A percentile compares a stretch with the other conserved stretches of the same genome.
Conservation (phyloP, 2,888 invertebrate species). For the Synanthedon vespiformis region DNA sequence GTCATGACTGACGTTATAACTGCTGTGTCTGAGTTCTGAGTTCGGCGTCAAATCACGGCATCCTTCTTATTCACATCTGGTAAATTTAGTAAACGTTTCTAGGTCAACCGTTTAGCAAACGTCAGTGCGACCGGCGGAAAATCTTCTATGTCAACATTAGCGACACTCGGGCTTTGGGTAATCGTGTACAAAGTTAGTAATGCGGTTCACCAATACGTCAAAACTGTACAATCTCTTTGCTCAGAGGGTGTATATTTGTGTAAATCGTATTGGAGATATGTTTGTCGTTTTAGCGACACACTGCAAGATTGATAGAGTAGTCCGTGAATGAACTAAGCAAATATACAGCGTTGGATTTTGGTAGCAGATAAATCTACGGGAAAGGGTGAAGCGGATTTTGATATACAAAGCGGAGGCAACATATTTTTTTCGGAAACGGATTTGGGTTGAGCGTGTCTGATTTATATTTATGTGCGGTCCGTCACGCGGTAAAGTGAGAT, state of each 20-base stretch:
- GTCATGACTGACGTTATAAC: not conserved
- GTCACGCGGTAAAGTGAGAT: not conserved
- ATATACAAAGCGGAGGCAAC: conserved; percentile 5
- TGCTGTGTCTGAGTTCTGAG: not conserved
- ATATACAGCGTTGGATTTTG: conserved; percentile 13
- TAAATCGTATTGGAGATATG: not conserved
- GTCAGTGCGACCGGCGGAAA: conserved; percentile 15
- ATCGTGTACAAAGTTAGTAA: conserved; percentile 8
- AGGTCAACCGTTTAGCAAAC: conserved; percentile 23
- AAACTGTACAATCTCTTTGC: not conserved
- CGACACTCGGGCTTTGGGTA: conserved; percentile 14
- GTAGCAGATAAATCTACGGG: conserved; percentile 13
- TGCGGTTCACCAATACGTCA: conserved; percentile 2
- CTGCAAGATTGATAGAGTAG: conserved; percentile 27
- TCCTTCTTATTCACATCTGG: not conserved
- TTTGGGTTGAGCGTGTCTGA: conserved; percentile 5
- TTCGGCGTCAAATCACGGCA: not conserved
- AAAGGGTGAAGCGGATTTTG: conserved; percentile 5
- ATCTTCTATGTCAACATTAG: conserved; percentile 27
- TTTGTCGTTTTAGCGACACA: not conserved
- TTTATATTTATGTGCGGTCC: conserved; percentile 2
- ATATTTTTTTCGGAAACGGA: conserved; percentile 5
- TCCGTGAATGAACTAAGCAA: conserved; percentile 26
- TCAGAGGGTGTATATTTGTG: conserved; percentile 8
- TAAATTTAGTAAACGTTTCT: not conserved